Evolutionary conservation across 2,888 invertebrate genomes (phyloP), one percentile per base, ranked within the genome.

Genomic region (Ormia ochracea): DNA sequence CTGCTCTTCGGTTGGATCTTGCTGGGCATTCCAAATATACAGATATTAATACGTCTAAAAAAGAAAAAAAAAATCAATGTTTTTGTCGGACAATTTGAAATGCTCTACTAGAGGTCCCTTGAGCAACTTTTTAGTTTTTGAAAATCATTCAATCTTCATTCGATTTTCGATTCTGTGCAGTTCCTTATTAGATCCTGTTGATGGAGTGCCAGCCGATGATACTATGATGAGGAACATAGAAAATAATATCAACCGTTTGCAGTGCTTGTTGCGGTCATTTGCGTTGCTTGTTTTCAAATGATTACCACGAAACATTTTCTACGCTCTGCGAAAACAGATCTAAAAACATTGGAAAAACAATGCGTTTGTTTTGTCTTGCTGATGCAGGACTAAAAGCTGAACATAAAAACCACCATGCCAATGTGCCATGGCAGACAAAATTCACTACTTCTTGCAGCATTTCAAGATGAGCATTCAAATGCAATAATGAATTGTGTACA

Each of bases 1-100:
- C 68, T 80, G 76, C 80, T 80, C 68, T 80, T 76, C 80, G 80
- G 80, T 73, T 80, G 76, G 72, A 80, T 80, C 80, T 73, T 58
- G 76, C 80, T 80, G 80, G 61, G 80, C 75, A 76, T 63, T 66
- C 17, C 72, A 54, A 66, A 78, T 75, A 52, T 43, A 43, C 72
- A 54, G 61, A 78, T 75, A 52, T 43, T 31, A 4, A 19, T 19
- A 48, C 33, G 21, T 10, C 17, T 1, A 7, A 26, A 2, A 36
- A 7, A 12, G 12, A 19, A 41, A 43, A 52, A 52, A 19, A 4
- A 12, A 28, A 63, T 56, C 10, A 3, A 31, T 82, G 52, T 74
- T 70, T 78, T 76, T 78, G 66, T 66, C 61, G 63, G 45, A 58
- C 73, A 81, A 82, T 82, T 82, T 81, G 78, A 50, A 66, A 82